Evolutionary conservation across 2,888 invertebrate genomes (phyloP).

Genomic region (Therioaphis trifolii): DNA sequence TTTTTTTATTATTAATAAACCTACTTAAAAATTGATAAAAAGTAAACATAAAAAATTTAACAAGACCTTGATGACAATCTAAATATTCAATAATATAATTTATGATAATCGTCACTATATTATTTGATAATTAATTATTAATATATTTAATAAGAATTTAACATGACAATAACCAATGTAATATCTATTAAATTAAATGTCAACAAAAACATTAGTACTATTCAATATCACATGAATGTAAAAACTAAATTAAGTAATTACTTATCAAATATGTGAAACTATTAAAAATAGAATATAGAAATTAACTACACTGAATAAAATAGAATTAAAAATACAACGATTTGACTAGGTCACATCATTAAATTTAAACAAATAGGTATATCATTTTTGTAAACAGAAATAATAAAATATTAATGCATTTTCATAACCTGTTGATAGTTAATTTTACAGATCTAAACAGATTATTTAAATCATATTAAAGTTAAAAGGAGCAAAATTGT

Average conservation of each 20-base stretch:
- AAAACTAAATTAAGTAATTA: slow-evolving; percentile 27
- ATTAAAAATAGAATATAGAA: background rate
- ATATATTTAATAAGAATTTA: slow-evolving; percentile 21
- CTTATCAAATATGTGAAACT: slow-evolving; percentile 7
- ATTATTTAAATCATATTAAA: background rate
- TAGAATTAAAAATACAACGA: background rate
- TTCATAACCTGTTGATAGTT: too few species aligned
- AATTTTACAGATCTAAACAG: background rate
- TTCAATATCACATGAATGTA: slow-evolving; percentile 42
- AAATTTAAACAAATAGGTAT: background rate
- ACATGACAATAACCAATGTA: slow-evolving; percentile 24
- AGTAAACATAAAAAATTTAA: slow-evolving; percentile 2
- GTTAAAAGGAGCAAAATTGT: background rate
- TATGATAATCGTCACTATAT: slow-evolving; percentile 10
- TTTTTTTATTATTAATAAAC: slow-evolving; percentile 19
- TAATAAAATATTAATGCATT: background rate
- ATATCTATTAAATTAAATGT: slow-evolving; percentile 20
- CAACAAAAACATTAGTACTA: slow-evolving; percentile 39
- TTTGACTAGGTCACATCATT: background rate
- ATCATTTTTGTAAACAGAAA: background rate
- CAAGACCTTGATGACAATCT: slow-evolving; percentile 6
- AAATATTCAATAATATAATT: slow-evolving; percentile 14
- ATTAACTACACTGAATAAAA: slow-evolving; percentile 18
- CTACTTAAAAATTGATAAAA: slow-evolving; percentile 6
- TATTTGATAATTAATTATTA: slow-evolving; percentile 9